Percentiles rank a stretch among this genome's conserved stretches.
phyloP scores from a whole-genome alignment of 2,113 vertebrate genomes.

The Clarias batrachus region DNA sequence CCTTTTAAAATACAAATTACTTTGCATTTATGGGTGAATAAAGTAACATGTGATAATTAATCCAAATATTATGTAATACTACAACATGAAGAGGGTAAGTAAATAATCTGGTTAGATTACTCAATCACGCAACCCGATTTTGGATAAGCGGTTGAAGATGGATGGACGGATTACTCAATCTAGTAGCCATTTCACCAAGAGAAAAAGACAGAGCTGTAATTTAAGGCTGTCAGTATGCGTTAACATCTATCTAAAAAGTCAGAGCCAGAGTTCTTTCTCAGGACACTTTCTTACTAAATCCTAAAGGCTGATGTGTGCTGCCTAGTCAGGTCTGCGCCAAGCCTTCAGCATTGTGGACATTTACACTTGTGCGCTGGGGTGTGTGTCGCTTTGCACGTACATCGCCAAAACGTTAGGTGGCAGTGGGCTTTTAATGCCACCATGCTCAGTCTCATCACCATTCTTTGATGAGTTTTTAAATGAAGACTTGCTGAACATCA shows the following conservation, averaged over 20 bases:
- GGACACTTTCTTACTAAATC: neutral
- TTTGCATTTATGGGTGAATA: neutral
- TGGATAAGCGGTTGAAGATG: too few species aligned
- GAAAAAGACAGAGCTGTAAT: neutral
- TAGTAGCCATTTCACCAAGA: neutral
- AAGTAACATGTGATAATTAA: neutral
- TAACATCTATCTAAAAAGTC: neutral
- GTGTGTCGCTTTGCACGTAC: too few species aligned
- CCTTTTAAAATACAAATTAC: neutral
- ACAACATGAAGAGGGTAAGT: neutral
- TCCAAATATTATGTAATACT: neutral
- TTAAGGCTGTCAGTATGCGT: neutral
- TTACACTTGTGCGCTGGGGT: too few species aligned
- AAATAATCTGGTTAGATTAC: neutral
- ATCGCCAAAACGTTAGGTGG: too few species aligned
- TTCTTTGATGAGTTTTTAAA: too few species aligned
- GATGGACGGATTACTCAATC: neutral
- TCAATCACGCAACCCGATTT: too few species aligned
- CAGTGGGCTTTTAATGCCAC: too few species aligned
- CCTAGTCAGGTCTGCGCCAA: too few species aligned
- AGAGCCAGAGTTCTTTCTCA: neutral
- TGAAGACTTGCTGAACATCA: too few species aligned
- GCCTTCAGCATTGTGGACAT: too few species aligned
- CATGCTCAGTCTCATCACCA: too few species aligned
- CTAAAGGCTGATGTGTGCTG: neutral